Percentiles rank a stretch among this genome's conserved stretches.
Evolutionary conservation across 1,140 invertebrate genomes (phyloP).

Genomic region (Potamilus streckersoni): DNA sequence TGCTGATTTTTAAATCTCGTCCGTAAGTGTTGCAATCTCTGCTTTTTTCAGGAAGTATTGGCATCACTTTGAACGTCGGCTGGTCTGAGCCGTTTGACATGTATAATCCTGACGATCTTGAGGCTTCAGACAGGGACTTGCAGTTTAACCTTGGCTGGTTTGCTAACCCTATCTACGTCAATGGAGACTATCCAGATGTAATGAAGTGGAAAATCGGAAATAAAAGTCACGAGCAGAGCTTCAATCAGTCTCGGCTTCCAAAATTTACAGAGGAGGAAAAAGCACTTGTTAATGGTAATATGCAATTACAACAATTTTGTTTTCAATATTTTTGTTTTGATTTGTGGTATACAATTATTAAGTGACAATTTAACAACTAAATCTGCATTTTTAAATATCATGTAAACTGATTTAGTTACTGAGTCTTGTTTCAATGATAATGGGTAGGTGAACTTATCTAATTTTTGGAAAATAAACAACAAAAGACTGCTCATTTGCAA

Average conservation of each 20-base stretch:
- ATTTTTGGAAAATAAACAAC: too few species aligned
- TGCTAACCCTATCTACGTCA: slow-evolving; percentile 60
- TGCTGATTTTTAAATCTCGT: too few species aligned
- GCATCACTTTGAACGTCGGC: slow-evolving; percentile 43
- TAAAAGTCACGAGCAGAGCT: slow-evolving; percentile 40
- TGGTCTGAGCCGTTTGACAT: slow-evolving; percentile 46
- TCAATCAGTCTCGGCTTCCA: slow-evolving; percentile 43
- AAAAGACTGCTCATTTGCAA: too few species aligned
- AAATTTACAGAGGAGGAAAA: slow-evolving; percentile 37
- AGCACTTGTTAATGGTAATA: slow-evolving; percentile 40
- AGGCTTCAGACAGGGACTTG: slow-evolving; percentile 42
- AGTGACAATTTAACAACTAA: too few species aligned
- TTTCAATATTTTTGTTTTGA: too few species aligned
- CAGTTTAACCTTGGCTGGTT: slow-evolving; percentile 60
- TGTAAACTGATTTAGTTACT: too few species aligned
- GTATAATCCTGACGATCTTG: slow-evolving; percentile 38
- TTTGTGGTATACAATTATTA: too few species aligned
- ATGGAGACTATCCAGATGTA: slow-evolving; percentile 64
- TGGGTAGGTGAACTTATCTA: too few species aligned
- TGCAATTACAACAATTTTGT: too few species aligned
- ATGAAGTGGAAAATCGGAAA: slow-evolving; percentile 44
- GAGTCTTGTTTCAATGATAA: too few species aligned
- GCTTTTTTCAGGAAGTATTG: slow-evolving; percentile 42
- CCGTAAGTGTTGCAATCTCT: not conserved
- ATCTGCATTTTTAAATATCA: too few species aligned